Base-by-base conservation (phyloP, 2,113 vertebrate species). In the Cyphomyrus plagiostoma region DNA sequence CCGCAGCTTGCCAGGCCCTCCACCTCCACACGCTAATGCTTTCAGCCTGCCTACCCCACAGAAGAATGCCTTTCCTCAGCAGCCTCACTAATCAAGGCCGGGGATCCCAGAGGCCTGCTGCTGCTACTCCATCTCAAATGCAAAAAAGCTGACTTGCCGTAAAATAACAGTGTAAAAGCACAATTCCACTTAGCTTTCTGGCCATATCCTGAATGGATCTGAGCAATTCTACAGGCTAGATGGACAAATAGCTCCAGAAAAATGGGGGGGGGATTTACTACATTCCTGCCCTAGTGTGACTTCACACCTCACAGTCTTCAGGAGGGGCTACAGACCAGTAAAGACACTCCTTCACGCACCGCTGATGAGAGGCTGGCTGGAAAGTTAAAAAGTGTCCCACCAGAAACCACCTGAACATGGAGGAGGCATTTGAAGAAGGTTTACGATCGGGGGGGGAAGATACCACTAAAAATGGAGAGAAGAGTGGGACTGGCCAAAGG, bases 51-150 rank as follows among this genome's bases (percentile, higher is more conserved):
- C 50, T 83, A 45, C 48, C 84, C 85, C 52, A 84, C 77, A 85
- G 90, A 88, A 52, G 84, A 39, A 83, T 30, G 23, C 87, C 62
- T 35, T 52, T 88, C 23, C 53, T 70, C 86, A 77, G 90, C 70
- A 66, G 23, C 45, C 52, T 42, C 39, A 48, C 58, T 88, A 90
- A 90, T 86, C 53, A 83, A 88, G 90, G 17, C 77, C 53, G 87
- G 80, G 74, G 87, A 85, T 82, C 45, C 35, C 70, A 46, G 21
- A 35, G 86, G 66, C 89, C 70, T 80, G 19, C 26, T 80, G 89
- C 49, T 70, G 48, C 52, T 39, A 50, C 15, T 35, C 53, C 0
- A 4, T 86, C n/a, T 53, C 30, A 80, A 35, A 80, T 19, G 17
- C 0, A 19, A 42, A 80, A 35, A 19, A 7, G 39, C 30, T 80